Percentiles rank a stretch among this genome's conserved stretches.
These are phyloP conservation scores for Calameuta pallipes DNA, from an alignment of 2,888 invertebrate genomes.

Conservation along the genomic window DNA sequence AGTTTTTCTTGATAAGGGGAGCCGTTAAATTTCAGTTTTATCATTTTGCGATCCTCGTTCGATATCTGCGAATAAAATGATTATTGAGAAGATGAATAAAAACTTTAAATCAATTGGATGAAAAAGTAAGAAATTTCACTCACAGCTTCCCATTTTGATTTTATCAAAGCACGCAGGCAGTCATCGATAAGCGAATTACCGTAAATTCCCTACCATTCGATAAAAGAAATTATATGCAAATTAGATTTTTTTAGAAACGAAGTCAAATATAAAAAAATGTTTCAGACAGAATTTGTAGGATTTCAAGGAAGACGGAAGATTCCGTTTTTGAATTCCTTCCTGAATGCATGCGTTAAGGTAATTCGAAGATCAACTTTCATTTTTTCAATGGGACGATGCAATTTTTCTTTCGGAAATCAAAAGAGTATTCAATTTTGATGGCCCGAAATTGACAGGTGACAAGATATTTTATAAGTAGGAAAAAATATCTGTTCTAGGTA, in stretches of 20 bases:
- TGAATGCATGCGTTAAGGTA: no score
- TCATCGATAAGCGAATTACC: constrained; percentile 37
- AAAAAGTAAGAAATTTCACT: constrained; percentile 18
- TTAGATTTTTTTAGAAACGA: background rate
- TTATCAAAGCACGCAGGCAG: constrained; percentile 27
- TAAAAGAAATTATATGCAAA: constrained; percentile 9
- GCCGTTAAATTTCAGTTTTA: constrained; percentile 36
- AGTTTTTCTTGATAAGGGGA: constrained; percentile 44
- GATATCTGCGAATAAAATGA: constrained; percentile 34
- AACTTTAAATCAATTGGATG: background rate
- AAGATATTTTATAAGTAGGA: no score
- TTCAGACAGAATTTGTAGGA: no score
- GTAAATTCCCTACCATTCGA: constrained; percentile 22
- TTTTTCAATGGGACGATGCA: no score
- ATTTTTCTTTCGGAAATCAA: no score
- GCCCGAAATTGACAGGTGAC: no score
- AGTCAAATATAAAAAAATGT: no score
- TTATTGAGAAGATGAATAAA: background rate
- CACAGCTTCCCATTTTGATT: constrained; percentile 41
- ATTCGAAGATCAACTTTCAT: no score
- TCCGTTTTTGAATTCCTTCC: no score
- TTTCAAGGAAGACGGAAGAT: no score
- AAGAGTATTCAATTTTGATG: no score
- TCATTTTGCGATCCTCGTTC: constrained; percentile 31
- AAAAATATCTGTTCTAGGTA: no score